These are phyloP conservation scores for Lissocephala sabroskyi DNA, from an alignment of 2,888 invertebrate genomes.

Conservation along the genomic window DNA sequence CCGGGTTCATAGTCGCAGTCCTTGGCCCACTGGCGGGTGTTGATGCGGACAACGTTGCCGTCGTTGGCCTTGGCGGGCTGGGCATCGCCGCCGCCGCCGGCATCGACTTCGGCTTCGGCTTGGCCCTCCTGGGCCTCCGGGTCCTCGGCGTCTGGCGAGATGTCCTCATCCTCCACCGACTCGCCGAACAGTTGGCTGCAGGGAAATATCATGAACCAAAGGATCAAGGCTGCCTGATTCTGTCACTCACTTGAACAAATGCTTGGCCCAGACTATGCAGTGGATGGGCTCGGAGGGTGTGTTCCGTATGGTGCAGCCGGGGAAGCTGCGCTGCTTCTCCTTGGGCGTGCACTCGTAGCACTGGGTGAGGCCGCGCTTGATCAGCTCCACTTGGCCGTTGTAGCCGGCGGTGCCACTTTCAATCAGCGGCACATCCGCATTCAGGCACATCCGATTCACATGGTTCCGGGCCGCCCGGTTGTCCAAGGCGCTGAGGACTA, in stretches of 20 bases:
- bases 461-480: conserved; percentile 97
- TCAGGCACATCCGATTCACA: conserved; percentile 98
- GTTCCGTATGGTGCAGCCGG: conserved; percentile 98
- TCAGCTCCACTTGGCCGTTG: conserved; percentile 94
- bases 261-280: conserved; percentile 99
- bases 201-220: conserved; percentile 19
- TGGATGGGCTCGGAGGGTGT: conserved; percentile 99
- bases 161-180: conserved; percentile 96
- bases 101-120: conserved; percentile 8
- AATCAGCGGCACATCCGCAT: conserved; percentile 93
- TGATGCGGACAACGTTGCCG: conserved; percentile 76
- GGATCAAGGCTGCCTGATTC: background rate
- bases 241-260: conserved; percentile 91
- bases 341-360: conserved; percentile 98
- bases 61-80: conserved; percentile 72
- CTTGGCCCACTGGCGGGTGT: conserved; percentile 93
- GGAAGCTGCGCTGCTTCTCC: conserved; percentile 91
- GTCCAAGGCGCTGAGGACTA: conserved; percentile 97
- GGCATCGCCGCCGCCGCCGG: conserved; percentile 67
- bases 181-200: conserved; percentile 96
- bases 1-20: conserved; percentile 86
- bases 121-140: conserved; percentile 82
- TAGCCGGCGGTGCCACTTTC: conserved; percentile 99
- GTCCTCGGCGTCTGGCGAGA: conserved; percentile 97
- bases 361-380: conserved; percentile 89